Evolutionary conservation across 2,888 invertebrate species (phyloP).

Genomic region (Branchipolynoe longqiensis): DNA sequence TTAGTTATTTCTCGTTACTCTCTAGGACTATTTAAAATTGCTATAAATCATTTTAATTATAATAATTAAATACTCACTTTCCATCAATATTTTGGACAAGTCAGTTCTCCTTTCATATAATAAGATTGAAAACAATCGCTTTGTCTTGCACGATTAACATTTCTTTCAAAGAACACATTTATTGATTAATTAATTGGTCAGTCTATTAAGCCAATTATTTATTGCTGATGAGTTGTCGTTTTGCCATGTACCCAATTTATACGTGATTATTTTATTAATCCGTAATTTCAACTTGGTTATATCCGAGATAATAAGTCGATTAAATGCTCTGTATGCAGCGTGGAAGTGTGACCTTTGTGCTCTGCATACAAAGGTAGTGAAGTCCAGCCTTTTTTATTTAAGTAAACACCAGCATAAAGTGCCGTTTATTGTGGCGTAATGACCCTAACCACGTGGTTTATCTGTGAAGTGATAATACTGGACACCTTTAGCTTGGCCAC

Average conservation of each 20-base stretch:
- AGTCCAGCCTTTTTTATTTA: slow-evolving; percentile 44
- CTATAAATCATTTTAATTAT: too few relatives aligned
- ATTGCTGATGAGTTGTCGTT: slow-evolving; percentile 5
- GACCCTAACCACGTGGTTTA: background rate
- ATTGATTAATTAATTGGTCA: background rate
- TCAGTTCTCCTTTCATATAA: slow-evolving; percentile 12
- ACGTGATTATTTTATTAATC: background rate
- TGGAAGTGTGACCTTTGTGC: slow-evolving; percentile 57
- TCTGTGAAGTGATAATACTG: slow-evolving; percentile 18
- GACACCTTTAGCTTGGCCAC: too few relatives aligned
- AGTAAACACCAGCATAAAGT: slow-evolving; percentile 30
- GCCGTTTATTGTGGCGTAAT: slow-evolving; percentile 21
- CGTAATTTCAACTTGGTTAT: background rate
- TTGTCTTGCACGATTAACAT: background rate
- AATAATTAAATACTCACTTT: too few relatives aligned
- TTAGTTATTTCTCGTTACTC: too few relatives aligned
- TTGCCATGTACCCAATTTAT: slow-evolving; percentile 4
- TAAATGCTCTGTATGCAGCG: slow-evolving; percentile 55
- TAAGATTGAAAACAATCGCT: background rate
- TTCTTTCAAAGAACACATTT: background rate
- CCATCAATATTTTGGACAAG: too few relatives aligned
- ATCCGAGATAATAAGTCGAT: slow-evolving; percentile 39
- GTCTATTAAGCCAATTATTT: background rate
- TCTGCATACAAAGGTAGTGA: slow-evolving; percentile 57
- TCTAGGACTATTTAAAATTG: too few relatives aligned